A percentile compares a stretch with the other conserved stretches of the same genome.
Evolutionary conservation across 2,797 vertebrate species (phyloP).

Genomic region (Cygnus olor): DNA sequence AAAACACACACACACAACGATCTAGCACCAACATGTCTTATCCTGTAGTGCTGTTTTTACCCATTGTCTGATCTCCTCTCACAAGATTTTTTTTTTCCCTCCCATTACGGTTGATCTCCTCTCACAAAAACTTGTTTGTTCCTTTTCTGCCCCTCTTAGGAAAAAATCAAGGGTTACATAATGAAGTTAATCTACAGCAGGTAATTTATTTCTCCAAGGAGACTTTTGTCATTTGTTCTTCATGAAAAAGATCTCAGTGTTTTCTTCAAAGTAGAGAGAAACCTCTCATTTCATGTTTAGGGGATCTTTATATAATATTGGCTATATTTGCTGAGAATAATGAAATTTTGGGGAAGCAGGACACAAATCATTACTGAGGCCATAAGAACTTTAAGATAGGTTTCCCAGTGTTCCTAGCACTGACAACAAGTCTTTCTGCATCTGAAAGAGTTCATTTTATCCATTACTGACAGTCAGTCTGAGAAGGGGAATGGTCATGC

Average conservation of each 20-base stretch:
- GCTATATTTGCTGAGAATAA: neutral
- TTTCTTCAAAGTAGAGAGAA: neutral
- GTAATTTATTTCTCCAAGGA: neutral
- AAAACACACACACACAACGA: rapidly evolving
- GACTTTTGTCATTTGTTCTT: neutral
- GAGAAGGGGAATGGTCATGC: neutral
- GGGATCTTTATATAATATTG: neutral
- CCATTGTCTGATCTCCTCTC: neutral
- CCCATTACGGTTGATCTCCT: neutral
- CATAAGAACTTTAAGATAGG: neutral
- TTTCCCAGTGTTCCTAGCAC: neutral
- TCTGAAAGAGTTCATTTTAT: neutral
- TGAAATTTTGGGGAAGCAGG: neutral
- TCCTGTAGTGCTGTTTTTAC: neutral
- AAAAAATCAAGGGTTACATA: slow-evolving; percentile 31
- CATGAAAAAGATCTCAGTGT: neutral
- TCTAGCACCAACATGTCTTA: neutral
- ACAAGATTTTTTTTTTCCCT: neutral
- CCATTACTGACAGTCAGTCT: neutral
- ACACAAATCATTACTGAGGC: neutral
- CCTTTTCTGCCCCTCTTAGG: neutral
- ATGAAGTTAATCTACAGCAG: neutral
- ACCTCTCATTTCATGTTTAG: neutral
- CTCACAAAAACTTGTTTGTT: neutral
- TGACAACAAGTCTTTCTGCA: neutral